Conservation (phyloP, 2,888 invertebrate genomes). For the Lordiphosa andalusiaca region DNA sequence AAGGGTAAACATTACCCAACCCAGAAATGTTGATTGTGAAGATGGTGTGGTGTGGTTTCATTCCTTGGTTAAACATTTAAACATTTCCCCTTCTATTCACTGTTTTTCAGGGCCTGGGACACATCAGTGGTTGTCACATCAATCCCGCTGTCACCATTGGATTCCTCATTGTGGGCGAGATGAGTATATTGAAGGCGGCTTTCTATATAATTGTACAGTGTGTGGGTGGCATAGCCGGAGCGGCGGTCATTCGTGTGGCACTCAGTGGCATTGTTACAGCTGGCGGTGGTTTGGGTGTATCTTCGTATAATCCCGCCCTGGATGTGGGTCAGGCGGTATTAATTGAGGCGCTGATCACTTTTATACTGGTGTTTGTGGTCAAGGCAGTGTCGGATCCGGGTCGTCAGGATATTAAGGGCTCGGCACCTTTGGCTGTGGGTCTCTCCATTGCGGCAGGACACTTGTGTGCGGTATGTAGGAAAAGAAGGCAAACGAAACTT, state of each 20-base stretch:
- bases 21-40: not conserved
- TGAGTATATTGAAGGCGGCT: slow-evolving; percentile 88
- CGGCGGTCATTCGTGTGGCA: slow-evolving; percentile 86
- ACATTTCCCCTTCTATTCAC: slow-evolving; percentile 31
- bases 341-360: slow-evolving; percentile 92
- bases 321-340: slow-evolving; percentile 88
- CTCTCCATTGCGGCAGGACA: slow-evolving; percentile 92
- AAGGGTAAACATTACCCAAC: slow-evolving; percentile 20
- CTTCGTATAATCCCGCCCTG: slow-evolving; percentile 82
- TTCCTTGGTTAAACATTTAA: slow-evolving; percentile 2
- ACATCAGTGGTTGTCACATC: slow-evolving; percentile 94
- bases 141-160: slow-evolving; percentile 95
- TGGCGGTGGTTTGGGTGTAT: slow-evolving; percentile 83
- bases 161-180: slow-evolving; percentile 89
- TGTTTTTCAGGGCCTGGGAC: slow-evolving; percentile 87
- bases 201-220: slow-evolving; percentile 91
- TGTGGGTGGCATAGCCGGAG: slow-evolving; percentile 90
- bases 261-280: slow-evolving; percentile 82
- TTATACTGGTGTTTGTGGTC: slow-evolving; percentile 91
- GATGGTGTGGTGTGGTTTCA: slow-evolving; percentile 10
- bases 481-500: slow-evolving; percentile 6
- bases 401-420: slow-evolving; percentile 89
- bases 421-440: slow-evolving; percentile 93
- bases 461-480: slow-evolving; percentile 87
- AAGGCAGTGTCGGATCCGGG: slow-evolving; percentile 91